phyloP scores from a whole-genome alignment of 2,888 invertebrate species.

The Acanthopleura granulata region DNA sequence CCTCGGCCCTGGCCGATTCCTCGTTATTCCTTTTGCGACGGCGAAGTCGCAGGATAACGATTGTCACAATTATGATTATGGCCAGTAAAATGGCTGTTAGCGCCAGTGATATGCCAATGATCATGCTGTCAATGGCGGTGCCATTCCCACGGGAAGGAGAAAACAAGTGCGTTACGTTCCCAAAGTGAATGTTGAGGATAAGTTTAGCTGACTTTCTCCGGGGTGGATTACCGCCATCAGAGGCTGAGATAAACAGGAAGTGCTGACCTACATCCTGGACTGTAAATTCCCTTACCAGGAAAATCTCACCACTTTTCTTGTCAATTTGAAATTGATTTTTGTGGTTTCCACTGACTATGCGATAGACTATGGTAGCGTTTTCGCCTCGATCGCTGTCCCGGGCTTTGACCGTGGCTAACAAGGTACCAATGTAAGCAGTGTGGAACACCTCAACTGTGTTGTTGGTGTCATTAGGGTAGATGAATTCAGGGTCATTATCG shows the following conservation, averaged over 20 bases:
- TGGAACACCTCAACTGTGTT: neutral
- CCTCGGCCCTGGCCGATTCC: neutral
- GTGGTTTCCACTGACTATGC: constrained; percentile 3
- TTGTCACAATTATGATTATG: constrained; percentile 9
- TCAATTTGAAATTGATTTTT: constrained; percentile 13
- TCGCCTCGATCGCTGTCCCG: neutral
- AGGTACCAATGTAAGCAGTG: constrained; percentile 1
- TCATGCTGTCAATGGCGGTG: constrained; percentile 11
- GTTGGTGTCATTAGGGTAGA: neutral
- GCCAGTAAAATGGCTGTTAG: constrained; percentile 13
- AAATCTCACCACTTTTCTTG: constrained; percentile 4
- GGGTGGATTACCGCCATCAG: neutral
- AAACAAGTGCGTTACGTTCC: neutral
- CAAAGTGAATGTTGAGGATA: constrained; percentile 6
- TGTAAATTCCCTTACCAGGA: neutral
- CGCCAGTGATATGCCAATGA: constrained; percentile 8
- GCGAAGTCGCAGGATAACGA: neutral
- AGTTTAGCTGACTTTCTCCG: constrained; percentile 6
- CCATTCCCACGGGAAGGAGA: neutral
- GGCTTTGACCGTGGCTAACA: neutral
- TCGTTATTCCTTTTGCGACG: neutral
- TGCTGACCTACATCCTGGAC: neutral
- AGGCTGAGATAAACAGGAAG: constrained; percentile 4
- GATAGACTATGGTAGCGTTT: constrained; percentile 1
- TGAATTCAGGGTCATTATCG: constrained; percentile 7